Evolutionary conservation across 2,113 vertebrate genomes (phyloP), one percentile per base, ranked within the genome.

Genomic region (Harpagus bidentatus): DNA sequence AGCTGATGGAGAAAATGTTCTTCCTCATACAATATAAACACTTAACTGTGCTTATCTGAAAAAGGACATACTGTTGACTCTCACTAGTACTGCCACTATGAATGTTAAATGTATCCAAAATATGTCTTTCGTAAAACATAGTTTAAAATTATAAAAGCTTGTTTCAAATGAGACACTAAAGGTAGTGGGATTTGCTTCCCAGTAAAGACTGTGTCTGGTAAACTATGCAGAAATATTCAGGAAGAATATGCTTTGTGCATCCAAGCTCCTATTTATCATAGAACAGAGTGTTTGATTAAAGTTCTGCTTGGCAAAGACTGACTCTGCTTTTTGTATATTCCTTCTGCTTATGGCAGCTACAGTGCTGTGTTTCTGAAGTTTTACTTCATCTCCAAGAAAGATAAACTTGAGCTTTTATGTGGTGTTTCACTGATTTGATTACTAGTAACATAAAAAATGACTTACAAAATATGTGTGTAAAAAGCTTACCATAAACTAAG

Each of bases 361-460:
- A 87, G 38, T 47, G 31, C 53, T 83, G 11, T 90, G 93, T 90
- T 77, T 96, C 85, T 88, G 50, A 86, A 92, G 77, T 92, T 96
- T 50, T 84, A 12, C 55, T 95, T 96, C 82, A 86, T 81, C 70
- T 53, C 25, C 59, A 50, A 7, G 71, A 86, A 92, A 95, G 96
- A 97, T 95, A 97, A 97, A 97, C 96, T 88, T 55, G 71, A 56
- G 91, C 93, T 97, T 93, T 95, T 96, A 88, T 95, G 90, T 93
- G 92, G 95, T 95, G 94, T 95, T 94, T 86, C 79, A n/a, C 82
- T 95, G 95, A 97, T 97, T 89, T 97, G 96, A 93, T 97, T 96
- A 93, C 65, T 32, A 61, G 28, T 69, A 94, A 86, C 82, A 58
- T 97, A 93, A 95, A 96, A 96, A 96, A 94, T 95, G 26, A 95